These are phyloP conservation scores for Ceyx melanurus DNA, from an alignment of 2,113 vertebrate species.

Conservation along the genomic window DNA sequence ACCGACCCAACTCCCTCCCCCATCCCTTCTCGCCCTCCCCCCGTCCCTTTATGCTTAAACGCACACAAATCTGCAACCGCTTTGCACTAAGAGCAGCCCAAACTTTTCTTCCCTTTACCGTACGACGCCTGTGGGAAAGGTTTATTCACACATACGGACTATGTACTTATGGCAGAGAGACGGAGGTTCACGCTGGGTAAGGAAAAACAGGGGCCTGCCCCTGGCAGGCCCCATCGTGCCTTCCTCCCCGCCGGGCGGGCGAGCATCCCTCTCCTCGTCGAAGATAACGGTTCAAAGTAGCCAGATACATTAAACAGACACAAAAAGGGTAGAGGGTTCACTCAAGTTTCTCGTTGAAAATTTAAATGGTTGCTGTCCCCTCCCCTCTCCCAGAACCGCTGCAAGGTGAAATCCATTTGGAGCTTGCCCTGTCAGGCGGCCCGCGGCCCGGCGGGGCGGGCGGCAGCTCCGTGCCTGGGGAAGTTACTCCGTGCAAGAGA, in stretches of 20 bases:
- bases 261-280: background rate
- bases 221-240: background rate
- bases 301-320: conserved; percentile 8
- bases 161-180: background rate
- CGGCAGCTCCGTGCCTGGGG: conserved; percentile 44
- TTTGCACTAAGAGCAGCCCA: conserved; percentile 3
- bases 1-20: conserved; percentile 68
- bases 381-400: background rate
- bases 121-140: conserved; percentile 18
- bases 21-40: background rate
- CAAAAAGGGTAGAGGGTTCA: background rate
- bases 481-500: conserved; percentile 60
- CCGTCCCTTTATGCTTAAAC: conserved; percentile 72
- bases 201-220: background rate
- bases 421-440: background rate
- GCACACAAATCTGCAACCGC: conserved; percentile 62
- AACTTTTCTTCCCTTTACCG: conserved; percentile 27
- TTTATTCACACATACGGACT: background rate
- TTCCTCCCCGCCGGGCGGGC: background rate
- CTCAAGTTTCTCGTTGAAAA: background rate
- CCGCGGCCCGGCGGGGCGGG: background rate
- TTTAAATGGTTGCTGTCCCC: background rate
- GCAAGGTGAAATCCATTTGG: conserved; percentile 53
- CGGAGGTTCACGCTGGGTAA: background rate
- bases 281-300: conserved; percentile 36